Conservation (phyloP, 35 echinoderm and acorn worm genomes). For the Anneissia japonica region DNA sequence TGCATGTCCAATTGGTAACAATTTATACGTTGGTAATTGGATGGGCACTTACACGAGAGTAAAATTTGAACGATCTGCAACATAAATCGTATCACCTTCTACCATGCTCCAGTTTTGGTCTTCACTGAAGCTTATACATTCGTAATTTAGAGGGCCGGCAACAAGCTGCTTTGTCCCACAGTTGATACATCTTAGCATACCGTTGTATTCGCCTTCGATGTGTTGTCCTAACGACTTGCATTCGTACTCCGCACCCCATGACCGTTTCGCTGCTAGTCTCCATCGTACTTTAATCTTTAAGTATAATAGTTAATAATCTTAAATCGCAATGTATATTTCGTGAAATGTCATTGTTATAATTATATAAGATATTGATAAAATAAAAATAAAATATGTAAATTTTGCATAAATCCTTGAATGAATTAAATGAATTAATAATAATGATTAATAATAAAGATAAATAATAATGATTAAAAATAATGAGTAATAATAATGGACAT, state of each 20-base stretch:
- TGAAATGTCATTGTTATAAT: no score
- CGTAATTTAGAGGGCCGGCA: background rate
- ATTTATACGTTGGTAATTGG: no score
- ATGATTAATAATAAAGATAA: no score
- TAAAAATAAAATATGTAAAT: no score
- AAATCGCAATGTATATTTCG: no score
- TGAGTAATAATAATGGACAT: no score
- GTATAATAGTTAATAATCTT: no score
- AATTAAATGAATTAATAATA: no score
- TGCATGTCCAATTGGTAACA: no score
- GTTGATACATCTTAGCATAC: background rate
- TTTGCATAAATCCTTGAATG: no score
- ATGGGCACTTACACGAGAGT: background rate
- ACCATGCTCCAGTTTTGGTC: background rate
- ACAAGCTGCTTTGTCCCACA: background rate
- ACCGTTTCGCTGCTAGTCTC: background rate
- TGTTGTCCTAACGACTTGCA: background rate
- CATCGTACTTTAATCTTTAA: background rate
- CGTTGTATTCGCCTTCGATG: background rate
- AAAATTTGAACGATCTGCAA: background rate
- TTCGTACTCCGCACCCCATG: background rate
- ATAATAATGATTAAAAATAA: no score
- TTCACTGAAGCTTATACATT: background rate
- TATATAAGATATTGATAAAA: no score
- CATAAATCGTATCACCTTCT: background rate